Base-by-base conservation (phyloP, 2,797 vertebrate genomes). In the Sylvilagus floridanus region DNA sequence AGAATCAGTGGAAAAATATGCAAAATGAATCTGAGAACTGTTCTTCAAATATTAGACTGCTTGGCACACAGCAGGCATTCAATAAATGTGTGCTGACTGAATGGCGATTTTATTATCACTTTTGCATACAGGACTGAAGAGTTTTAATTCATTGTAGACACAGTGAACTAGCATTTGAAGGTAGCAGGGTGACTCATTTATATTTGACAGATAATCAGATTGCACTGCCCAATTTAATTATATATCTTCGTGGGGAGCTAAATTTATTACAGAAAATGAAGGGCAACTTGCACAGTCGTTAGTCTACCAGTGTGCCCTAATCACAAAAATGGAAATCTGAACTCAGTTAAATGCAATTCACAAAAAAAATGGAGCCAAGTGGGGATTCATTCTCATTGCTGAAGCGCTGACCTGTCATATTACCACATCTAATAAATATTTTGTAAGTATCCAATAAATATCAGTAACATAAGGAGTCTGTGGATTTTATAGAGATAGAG, bases 121-220 rank as follows among this genome's bases (percentile, higher is more conserved):
- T 95, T 88, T 90, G 17, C 87, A 90, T 88, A 7, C 5, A 81
- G 16, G 71, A 89, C 24, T 72, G 57, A 83, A 73, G 73, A 90
- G 37, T 86, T 95, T 95, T 96, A 96, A 96, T 95, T 96, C 88
- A 84, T 66, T 63, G 78, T 32, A 94, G 66, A 79, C 26, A 88
- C 68, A 75, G 83, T 47, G 62, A 90, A 95, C 63, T 89, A 60
- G 88, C 82, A 78, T 89, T 91, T 96, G 93, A 91, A 92, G 50
- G 90, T 82, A 89, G 68, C n/a, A 62, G 84, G 65, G 66, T 93
- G 76, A 91, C 92, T 94, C 82, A 96, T 96, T 95, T 96, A 75
- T 93, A 96, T 96, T 84, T 96, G 92, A 96, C 92, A 96, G 94
- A 95, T 95, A 97, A 97, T 97, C 91, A 94, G 90, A 94, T 83